These are phyloP conservation scores for Tetraneura akinire DNA, from an alignment of 1,140 invertebrate species.

Conservation along the genomic window DNA sequence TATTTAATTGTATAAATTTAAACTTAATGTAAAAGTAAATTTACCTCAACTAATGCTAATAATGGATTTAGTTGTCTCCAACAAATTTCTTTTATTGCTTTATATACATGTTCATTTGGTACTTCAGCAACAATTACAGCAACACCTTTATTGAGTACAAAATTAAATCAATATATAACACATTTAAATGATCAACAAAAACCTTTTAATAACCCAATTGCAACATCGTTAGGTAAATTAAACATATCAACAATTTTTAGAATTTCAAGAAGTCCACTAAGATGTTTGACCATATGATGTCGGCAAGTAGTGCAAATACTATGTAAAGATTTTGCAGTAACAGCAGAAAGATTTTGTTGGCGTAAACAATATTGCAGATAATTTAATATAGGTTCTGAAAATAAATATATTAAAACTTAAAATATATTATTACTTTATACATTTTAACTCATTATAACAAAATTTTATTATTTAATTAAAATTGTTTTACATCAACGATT, in stretches of 20 bases:
- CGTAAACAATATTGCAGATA: constrained; percentile 75
- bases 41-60: constrained; percentile 63
- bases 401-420: constrained; percentile 39
- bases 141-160: constrained; percentile 61
- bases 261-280: constrained; percentile 67
- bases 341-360: constrained; percentile 72
- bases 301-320: constrained; percentile 78
- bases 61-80: constrained; percentile 74
- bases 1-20: not conserved
- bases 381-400: constrained; percentile 75
- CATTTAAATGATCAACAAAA: constrained; percentile 54
- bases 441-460: not conserved
- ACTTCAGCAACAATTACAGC: constrained; percentile 69
- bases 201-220: constrained; percentile 81
- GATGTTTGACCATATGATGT: constrained; percentile 78
- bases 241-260: constrained; percentile 74
- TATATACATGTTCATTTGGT: constrained; percentile 66
- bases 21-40: not conserved
- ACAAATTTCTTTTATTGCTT: constrained; percentile 77
- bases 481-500: no score
- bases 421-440: not conserved
- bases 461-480: not conserved
- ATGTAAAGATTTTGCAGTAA: constrained; percentile 75
- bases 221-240: constrained; percentile 80
- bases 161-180: not conserved